phyloP scores from a whole-genome alignment of 2,113 vertebrate genomes.

The Anoura caudifer region DNA sequence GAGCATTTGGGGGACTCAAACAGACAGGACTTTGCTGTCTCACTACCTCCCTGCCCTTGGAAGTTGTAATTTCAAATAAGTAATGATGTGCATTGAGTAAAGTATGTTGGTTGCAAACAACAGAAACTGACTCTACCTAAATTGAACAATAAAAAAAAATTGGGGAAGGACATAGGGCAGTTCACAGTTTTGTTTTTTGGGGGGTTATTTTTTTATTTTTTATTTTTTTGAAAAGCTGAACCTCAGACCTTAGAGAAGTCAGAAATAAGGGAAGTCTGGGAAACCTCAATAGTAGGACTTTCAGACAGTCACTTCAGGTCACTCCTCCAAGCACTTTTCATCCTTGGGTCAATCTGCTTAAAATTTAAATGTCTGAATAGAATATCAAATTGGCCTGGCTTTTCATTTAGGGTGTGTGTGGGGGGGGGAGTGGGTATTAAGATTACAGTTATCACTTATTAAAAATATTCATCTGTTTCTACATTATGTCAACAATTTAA shows the following conservation, averaged over 20 bases:
- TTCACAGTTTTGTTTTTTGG: neutral
- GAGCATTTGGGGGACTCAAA: neutral
- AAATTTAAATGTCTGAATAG: neutral
- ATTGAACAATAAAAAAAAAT: neutral
- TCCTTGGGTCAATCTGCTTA: neutral
- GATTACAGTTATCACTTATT: neutral
- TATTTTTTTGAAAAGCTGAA: neutral
- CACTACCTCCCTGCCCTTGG: neutral
- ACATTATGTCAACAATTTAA: constrained; percentile 35
- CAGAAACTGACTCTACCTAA: neutral
- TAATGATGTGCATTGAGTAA: neutral
- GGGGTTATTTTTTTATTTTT: no score
- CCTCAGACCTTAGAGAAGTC: neutral
- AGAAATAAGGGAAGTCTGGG: neutral
- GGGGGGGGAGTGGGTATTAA: neutral
- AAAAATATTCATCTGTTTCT: constrained; percentile 31
- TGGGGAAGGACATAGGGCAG: neutral
- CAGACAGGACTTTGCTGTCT: neutral
- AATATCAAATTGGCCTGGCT: neutral
- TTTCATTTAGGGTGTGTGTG: neutral
- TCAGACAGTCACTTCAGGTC: neutral
- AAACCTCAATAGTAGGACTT: neutral
- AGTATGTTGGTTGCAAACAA: constrained; percentile 8
- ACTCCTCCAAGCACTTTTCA: neutral
- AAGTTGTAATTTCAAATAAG: constrained; percentile 17